Base-by-base conservation (phyloP, 2,797 vertebrate genomes). In the Oreortyx pictus region DNA sequence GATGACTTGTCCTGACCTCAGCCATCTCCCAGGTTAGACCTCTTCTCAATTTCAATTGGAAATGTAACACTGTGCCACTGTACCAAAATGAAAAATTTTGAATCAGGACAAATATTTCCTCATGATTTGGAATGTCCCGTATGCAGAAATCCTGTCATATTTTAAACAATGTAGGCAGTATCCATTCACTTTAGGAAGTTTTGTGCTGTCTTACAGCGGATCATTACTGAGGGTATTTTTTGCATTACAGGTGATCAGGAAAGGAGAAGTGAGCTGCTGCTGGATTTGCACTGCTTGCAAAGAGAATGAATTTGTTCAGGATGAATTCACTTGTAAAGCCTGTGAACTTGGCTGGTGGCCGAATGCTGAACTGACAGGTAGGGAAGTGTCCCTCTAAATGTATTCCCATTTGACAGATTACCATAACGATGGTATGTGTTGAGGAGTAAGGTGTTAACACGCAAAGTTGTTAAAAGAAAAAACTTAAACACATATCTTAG, bases 221-320 rank as follows among this genome's bases (percentile, higher is more conserved):
- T 59, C 29, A 37, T 49, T 65, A 35, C 54, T 3, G 11, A 88
- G 77, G 61, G 71, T 41, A 18, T 39, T 17, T 92, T 82, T 67
- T 84, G 9, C 82, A 19, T 95, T 97, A 7, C 95, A 99, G 99
- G 99, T 99, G 95, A 99, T 99, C 74, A 98, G 99, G 92, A 99
- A 99, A 96, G 99, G 99, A 46, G 99, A 99, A 96, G 99, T 99
- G 96, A 99, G 99, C 93, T 99, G 99, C 97, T 99, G 99, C 80
- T 99, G 99, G 99, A 99, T 99, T 96, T 99, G 99, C 93, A 99
- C 99, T 9, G 98, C 98, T n/a, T 99, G 99, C 94, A 99, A 99
- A 86, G 99, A 99, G 96, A 99, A 99, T 7, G 99, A 99, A 74
- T 98, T 96, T 14, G 99, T 99, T 92, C 99, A 99, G 97, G 99